A percentile compares a stretch with the other conserved stretches of the same genome.
phyloP scores from a whole-genome alignment of 2,113 vertebrate species.

The Cromileptes altivelis region DNA sequence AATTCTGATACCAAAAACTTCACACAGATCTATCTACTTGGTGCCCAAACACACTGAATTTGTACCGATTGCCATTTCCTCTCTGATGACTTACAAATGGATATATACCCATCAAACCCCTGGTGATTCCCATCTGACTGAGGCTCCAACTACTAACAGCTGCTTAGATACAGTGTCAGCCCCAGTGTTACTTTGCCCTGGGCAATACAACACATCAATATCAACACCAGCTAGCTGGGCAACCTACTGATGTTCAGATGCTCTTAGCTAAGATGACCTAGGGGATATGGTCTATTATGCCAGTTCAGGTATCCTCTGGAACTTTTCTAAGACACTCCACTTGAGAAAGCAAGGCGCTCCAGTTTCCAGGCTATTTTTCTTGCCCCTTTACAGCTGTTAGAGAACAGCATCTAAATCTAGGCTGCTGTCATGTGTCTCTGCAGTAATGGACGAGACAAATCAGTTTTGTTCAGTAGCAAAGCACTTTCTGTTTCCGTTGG shows the following conservation, averaged over 20 bases:
- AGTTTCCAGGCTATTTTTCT: background rate
- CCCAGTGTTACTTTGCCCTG: background rate
- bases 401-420: background rate
- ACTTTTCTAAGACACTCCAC: background rate
- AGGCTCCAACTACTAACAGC: constrained; percentile 1
- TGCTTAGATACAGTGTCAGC: constrained; percentile 3
- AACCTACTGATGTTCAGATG: constrained; percentile 13
- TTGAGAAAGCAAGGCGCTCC: background rate
- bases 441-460: background rate
- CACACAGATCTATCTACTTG: background rate
- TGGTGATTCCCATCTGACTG: background rate
- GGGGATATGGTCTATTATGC: background rate
- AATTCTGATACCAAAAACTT: background rate
- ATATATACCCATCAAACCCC: background rate
- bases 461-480: background rate
- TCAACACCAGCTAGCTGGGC: constrained; percentile 11
- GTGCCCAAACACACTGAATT: background rate
- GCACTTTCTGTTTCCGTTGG: background rate
- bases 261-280: background rate
- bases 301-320: background rate
- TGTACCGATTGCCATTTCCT: background rate
- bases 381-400: background rate
- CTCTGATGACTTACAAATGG: background rate
- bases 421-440: background rate
- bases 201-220: constrained; percentile 19